phyloP scores from a whole-genome alignment of 2,888 invertebrate genomes.

The Catocala nupta region DNA sequence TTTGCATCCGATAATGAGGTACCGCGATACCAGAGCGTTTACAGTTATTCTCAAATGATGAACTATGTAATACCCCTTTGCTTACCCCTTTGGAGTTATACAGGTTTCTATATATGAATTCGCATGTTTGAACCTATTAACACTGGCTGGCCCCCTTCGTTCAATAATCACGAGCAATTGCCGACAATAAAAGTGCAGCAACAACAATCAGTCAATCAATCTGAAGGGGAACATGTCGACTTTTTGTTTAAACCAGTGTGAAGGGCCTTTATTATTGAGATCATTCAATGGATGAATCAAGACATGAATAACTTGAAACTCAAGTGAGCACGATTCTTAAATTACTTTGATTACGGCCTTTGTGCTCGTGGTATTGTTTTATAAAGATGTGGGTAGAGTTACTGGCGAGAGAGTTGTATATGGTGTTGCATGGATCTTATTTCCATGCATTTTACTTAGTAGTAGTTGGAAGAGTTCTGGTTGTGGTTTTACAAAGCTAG shows the following conservation, averaged over 20 bases:
- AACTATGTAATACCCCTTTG: too few species aligned
- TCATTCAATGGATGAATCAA: conserved; percentile 22
- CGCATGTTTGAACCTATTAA: conserved; percentile 47
- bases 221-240: conserved; percentile 52
- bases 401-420: background rate
- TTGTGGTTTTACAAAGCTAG: too few species aligned
- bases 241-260: conserved; percentile 62
- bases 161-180: conserved; percentile 76
- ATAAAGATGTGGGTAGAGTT: conserved; percentile 3
- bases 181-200: conserved; percentile 72
- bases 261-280: conserved; percentile 41
- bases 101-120: conserved; percentile 25
- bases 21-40: too few species aligned
- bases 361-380: conserved; percentile 9
- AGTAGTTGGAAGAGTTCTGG: too few species aligned
- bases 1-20: too few species aligned
- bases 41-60: too few species aligned
- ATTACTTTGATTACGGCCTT: conserved; percentile 11
- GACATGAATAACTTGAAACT: conserved; percentile 9
- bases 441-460: too few species aligned
- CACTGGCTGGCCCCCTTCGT: conserved; percentile 54
- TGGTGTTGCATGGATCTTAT: too few species aligned
- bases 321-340: conserved; percentile 16
- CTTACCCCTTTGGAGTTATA: too few species aligned
- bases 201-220: conserved; percentile 69